phyloP scores from a whole-genome alignment of 2,888 invertebrate species.

The Hedychridium roseum region DNA sequence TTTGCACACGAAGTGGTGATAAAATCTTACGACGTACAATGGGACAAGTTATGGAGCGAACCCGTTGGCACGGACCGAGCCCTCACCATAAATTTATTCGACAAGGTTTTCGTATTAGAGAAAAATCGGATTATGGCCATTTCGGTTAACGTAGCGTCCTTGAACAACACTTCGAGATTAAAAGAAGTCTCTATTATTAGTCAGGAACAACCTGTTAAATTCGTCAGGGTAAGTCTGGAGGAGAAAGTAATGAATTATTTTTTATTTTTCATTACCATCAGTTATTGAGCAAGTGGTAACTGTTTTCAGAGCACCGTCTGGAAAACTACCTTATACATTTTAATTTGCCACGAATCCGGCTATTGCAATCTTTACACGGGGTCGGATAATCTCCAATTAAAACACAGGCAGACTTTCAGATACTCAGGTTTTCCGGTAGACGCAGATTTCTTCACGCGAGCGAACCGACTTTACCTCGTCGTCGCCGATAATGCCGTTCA shows the following conservation, averaged over 20 bases:
- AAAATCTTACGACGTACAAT: slow-evolving; percentile 30
- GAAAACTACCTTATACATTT: slow-evolving; percentile 36
- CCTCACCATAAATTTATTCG: slow-evolving; percentile 22
- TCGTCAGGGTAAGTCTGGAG: slow-evolving; percentile 28
- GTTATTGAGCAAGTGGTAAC: not conserved
- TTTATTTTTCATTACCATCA: not conserved
- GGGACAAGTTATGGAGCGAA: slow-evolving; percentile 28
- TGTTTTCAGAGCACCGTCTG: slow-evolving; percentile 36
- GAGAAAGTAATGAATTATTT: not conserved
- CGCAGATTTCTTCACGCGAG: slow-evolving; percentile 42
- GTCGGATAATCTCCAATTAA: slow-evolving; percentile 21
- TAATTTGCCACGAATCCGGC: slow-evolving; percentile 37
- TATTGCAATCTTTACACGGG: slow-evolving; percentile 39
- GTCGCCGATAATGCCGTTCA: slow-evolving; percentile 36
- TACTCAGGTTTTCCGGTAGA: slow-evolving; percentile 32
- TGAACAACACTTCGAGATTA: slow-evolving; percentile 11
- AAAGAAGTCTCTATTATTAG: slow-evolving; percentile 12
- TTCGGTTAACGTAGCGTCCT: slow-evolving; percentile 13
- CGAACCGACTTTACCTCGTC: slow-evolving; percentile 42
- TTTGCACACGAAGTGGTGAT: not conserved
- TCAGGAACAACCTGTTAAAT: slow-evolving; percentile 20
- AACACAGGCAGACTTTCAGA: slow-evolving; percentile 33
- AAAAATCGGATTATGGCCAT: slow-evolving; percentile 30
- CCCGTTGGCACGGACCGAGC: slow-evolving; percentile 20
- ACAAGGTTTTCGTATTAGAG: slow-evolving; percentile 34